Conservation (phyloP, 2,113 vertebrate species). For the Pholis gunnellus region DNA sequence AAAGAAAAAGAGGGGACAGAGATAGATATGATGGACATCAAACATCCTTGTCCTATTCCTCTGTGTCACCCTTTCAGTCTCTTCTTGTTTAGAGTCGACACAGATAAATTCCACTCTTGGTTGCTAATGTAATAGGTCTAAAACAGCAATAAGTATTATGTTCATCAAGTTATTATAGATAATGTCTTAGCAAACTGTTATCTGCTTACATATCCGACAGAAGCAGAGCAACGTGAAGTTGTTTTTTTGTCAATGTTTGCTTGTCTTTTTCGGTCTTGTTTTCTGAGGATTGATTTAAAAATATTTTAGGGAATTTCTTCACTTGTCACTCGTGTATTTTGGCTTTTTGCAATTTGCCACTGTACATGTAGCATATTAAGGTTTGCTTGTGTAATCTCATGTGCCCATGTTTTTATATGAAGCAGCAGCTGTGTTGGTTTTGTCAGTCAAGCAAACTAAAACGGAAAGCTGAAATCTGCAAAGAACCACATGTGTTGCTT, state of each 20-base stretch:
- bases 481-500: not conserved
- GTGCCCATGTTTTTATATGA: not conserved
- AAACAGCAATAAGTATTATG: not conserved
- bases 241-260: not conserved
- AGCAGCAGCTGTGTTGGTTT: not conserved
- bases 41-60: not conserved
- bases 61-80: not conserved
- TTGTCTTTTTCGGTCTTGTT: not conserved
- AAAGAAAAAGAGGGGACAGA: not conserved
- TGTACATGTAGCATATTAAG: not conserved
- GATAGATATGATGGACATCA: slow-evolving; percentile 14
- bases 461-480: not conserved
- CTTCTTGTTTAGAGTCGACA: not conserved
- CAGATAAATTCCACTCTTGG: not conserved
- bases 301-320: not conserved
- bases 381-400: not conserved
- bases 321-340: not conserved
- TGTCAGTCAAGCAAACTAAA: not conserved
- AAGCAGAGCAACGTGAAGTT: not conserved
- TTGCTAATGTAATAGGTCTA: not conserved
- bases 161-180: not conserved
- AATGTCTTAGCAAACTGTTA: not conserved
- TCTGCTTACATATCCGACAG: not conserved
- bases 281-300: not conserved
- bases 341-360: not conserved